Conservation (phyloP, 1,140 invertebrate genomes). For the Anastrepha obliqua region DNA sequence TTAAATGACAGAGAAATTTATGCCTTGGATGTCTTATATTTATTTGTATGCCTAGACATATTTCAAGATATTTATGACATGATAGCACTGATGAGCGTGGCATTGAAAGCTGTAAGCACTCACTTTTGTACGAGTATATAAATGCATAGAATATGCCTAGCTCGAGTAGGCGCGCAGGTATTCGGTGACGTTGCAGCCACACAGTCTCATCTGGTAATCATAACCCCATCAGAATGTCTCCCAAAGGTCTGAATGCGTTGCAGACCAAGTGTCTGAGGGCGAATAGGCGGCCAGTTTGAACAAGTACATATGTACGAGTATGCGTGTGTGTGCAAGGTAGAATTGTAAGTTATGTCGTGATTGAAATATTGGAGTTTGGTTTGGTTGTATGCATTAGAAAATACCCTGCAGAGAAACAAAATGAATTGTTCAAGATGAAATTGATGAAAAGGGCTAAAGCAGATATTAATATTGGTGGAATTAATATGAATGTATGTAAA, state of each 20-base stretch:
- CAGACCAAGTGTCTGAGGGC: conserved; percentile 54
- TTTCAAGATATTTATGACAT: conserved; percentile 23
- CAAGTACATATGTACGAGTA: too few species aligned
- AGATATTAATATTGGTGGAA: too few species aligned
- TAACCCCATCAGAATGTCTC: conserved; percentile 54
- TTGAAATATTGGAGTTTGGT: too few species aligned
- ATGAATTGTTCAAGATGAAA: too few species aligned
- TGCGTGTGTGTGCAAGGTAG: too few species aligned
- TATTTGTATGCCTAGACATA: background rate
- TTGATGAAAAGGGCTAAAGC: too few species aligned
- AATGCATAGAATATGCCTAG: background rate
- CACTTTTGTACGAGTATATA: too few species aligned
- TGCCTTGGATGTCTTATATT: background rate
- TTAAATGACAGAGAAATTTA: conserved; percentile 11
- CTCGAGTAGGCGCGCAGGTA: background rate
- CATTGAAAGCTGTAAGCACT: background rate
- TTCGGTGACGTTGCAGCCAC: background rate
- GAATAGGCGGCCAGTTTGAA: too few species aligned
- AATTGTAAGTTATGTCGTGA: too few species aligned
- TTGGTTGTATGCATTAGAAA: too few species aligned
- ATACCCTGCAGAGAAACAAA: too few species aligned
- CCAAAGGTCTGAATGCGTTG: conserved; percentile 53
- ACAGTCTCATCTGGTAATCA: conserved; percentile 47
- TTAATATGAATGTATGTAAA: too few species aligned
- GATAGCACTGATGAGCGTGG: background rate